Evolutionary conservation across 1,140 invertebrate genomes (phyloP), one percentile per base, ranked within the genome.

Genomic region (Manduca sexta): DNA sequence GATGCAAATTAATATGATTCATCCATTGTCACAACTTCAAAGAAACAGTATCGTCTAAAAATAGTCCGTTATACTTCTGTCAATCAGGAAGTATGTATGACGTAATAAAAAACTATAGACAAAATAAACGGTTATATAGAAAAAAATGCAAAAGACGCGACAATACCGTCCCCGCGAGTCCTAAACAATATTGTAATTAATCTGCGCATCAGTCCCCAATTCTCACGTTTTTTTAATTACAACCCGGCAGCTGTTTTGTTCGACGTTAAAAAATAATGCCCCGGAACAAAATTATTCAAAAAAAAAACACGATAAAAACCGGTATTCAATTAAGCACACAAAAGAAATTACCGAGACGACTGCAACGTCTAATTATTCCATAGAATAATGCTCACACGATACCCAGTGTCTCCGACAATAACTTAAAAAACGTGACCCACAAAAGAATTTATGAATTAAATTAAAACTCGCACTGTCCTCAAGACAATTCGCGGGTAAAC

Each of bases 171-270:
- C n/a, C n/a, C n/a, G n/a, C n/a, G 56, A 55, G 38, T 18, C 15
- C 15, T 8, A 18, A 13, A 43, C 15, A 35, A 17, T 34, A 35
- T 45, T 31, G 18, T 7, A 35, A 34, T 35, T 34, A 45, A 34
- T 35, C n/a, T 17, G 15, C 11, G 0, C 13, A 40, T n/a, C 8
- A 8, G 12, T 61, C 60, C 60, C 53, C 39, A 58, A 52, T 81
- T 83, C 82, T 79, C 82, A 83, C 74, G 78, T 74, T 79, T 83
- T 74, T 77, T 76, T 84, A 83, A 85, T 83, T 83, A 71, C 62
- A 50, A 72, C 48, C 59, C 57, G 65, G 67, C 75, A 83, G 77
- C 74, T 81, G 74, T 71, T 76, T 74, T 77, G 73, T 78, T 71
- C 74, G 53, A 53, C 48, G 44, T 60, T 64, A 71, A 70, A 67